Percentiles rank a stretch among this genome's conserved stretches.
Evolutionary conservation across 2,888 invertebrate genomes (phyloP).

Genomic region (Rhamphomyia laevipes): DNA sequence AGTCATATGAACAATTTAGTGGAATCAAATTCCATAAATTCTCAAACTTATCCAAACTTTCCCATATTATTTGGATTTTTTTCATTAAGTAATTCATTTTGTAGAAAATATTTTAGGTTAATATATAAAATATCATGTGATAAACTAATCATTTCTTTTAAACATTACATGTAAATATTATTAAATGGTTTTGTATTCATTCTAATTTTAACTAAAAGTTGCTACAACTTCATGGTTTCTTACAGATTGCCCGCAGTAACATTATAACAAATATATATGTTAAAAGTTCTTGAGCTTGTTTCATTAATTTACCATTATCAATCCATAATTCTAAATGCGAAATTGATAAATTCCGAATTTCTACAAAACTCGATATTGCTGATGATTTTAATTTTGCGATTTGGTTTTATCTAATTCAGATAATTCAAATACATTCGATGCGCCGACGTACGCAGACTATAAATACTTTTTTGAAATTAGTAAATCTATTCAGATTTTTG

Average conservation of each 20-base stretch:
- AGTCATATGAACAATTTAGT: too few species aligned
- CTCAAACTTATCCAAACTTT: too few species aligned
- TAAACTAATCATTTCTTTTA: conserved; percentile 80
- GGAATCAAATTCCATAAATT: too few species aligned
- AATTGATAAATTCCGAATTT: conserved; percentile 42
- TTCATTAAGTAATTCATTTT: conserved; percentile 86
- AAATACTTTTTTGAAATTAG: too few species aligned
- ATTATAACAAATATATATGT: conserved; percentile 86
- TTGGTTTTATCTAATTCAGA: too few species aligned
- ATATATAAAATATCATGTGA: conserved; percentile 75
- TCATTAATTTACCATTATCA: conserved; percentile 88
- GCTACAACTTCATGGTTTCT: conserved; percentile 67
- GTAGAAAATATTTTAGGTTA: conserved; percentile 81
- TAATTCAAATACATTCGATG: too few species aligned
- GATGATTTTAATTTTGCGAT: too few species aligned
- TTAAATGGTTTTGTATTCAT: conserved; percentile 89
- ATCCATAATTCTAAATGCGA: conserved; percentile 81
- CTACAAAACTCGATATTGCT: conserved; percentile 73
- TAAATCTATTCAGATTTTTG: too few species aligned
- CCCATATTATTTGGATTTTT: conserved; percentile 93
- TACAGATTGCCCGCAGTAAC: conserved; percentile 57
- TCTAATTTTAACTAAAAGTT: conserved; percentile 79
- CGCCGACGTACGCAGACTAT: too few species aligned
- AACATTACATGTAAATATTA: conserved; percentile 75
- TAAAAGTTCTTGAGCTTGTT: conserved; percentile 82